A percentile compares a stretch with the other conserved stretches of the same genome.
Conservation (phyloP, 2,113 vertebrate genomes). For the Oenanthe melanoleuca region DNA sequence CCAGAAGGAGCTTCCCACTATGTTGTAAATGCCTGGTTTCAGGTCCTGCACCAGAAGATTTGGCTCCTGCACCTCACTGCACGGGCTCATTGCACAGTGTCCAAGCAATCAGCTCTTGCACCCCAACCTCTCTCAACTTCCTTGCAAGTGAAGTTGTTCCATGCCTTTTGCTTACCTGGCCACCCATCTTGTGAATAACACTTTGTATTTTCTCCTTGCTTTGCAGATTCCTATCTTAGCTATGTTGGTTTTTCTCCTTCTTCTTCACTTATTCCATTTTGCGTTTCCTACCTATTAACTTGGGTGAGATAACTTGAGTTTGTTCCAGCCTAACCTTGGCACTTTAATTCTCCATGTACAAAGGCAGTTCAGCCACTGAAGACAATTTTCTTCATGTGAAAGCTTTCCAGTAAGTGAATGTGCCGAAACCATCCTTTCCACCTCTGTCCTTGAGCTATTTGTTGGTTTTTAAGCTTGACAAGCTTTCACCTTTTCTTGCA, state of each 20-base stretch:
- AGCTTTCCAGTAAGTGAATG: conserved; percentile 14
- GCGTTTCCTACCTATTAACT: not conserved
- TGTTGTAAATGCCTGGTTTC: not conserved
- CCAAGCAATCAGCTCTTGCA: not conserved
- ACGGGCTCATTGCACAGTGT: fast-evolving
- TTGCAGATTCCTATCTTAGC: conserved; percentile 16
- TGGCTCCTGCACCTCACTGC: not conserved
- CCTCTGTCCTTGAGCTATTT: conserved; percentile 29
- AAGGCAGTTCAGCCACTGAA: conserved; percentile 17
- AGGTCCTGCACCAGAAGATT: not conserved
- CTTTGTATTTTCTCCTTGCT: conserved; percentile 4
- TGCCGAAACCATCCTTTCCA: conserved; percentile 16
- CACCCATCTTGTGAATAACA: not conserved
- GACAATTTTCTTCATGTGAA: conserved; percentile 39
- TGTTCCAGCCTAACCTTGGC: conserved; percentile 14
- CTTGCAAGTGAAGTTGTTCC: not conserved
- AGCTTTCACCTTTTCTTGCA: not conserved
- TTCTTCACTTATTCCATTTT: not conserved
- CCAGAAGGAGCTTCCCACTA: not conserved
- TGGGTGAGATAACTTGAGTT: not conserved
- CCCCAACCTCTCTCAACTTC: not conserved
- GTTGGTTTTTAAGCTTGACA: not conserved
- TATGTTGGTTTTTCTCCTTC: not conserved
- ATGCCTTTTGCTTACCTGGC: not conserved
- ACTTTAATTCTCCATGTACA: conserved; percentile 6